Percentiles rank a stretch among this genome's conserved stretches.
Conservation (phyloP, 2,113 vertebrate genomes). For the Phoxinus phoxinus region DNA sequence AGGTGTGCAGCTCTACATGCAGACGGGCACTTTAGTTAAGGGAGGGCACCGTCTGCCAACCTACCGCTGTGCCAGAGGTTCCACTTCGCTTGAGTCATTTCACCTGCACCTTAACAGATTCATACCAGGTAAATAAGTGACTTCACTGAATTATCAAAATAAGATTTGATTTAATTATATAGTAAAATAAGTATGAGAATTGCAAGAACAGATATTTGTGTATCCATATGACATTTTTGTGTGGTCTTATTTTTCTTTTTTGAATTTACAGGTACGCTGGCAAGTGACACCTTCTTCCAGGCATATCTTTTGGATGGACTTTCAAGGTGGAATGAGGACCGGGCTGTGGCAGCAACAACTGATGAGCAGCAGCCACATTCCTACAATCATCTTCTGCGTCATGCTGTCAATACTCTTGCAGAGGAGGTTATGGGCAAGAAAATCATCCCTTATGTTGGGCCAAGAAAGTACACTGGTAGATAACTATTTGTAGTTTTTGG, state of each 20-base stretch:
- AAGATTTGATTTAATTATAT: too few relatives aligned
- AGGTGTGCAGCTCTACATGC: not conserved
- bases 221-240: not conserved
- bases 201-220: not conserved
- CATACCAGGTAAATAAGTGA: too few relatives aligned
- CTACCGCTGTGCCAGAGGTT: too few relatives aligned
- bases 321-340: not conserved
- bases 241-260: not conserved
- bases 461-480: constrained; percentile 26
- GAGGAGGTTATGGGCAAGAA: not conserved
- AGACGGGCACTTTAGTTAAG: not conserved
- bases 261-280: not conserved
- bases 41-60: too few relatives aligned
- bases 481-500: not conserved
- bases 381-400: not conserved
- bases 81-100: too few relatives aligned
- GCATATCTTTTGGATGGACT: not conserved
- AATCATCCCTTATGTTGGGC: constrained; percentile 7
- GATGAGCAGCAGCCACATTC: not conserved
- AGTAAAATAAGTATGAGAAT: not conserved
- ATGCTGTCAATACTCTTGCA: not conserved
- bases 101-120: too few relatives aligned
- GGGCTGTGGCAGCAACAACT: not conserved
- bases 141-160: too few relatives aligned
- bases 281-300: not conserved